Conservation (phyloP, 1,140 invertebrate genomes). For the Drosophila persimilis region DNA sequence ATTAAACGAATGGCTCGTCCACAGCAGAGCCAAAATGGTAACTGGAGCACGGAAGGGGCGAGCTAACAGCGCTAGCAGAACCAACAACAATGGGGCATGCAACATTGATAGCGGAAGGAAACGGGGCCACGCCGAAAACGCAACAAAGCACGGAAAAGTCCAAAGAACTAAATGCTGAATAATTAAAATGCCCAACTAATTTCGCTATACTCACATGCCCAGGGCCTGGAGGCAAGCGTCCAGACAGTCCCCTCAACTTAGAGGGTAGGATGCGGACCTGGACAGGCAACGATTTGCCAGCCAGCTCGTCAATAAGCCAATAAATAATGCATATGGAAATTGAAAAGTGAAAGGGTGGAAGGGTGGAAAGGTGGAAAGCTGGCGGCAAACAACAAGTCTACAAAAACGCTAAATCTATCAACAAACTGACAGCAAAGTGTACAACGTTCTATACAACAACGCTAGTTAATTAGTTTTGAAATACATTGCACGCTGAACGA, state of each 20-base stretch:
- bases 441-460: too few relatives aligned
- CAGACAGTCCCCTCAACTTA: background rate
- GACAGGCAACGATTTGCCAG: slow-evolving; percentile 3
- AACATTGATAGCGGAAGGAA: slow-evolving; percentile 63
- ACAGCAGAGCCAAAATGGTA: slow-evolving; percentile 46
- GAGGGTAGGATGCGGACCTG: background rate
- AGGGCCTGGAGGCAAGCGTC: background rate
- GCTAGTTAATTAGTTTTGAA: too few relatives aligned
- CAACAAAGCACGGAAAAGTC: slow-evolving; percentile 32
- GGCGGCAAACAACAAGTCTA: background rate
- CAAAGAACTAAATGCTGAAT: slow-evolving; percentile 49
- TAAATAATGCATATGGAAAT: slow-evolving; percentile 17
- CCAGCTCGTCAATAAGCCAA: background rate
- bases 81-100: slow-evolving; percentile 50
- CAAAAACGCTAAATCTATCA: too few relatives aligned
- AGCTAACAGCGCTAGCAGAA: slow-evolving; percentile 22
- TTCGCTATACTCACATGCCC: background rate
- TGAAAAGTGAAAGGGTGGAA: slow-evolving; percentile 46
- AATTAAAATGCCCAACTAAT: slow-evolving; percentile 53
- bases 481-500: too few relatives aligned
- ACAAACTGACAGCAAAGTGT: too few relatives aligned
- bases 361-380: slow-evolving; percentile 8
- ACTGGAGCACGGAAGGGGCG: slow-evolving; percentile 69
- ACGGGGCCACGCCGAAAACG: slow-evolving; percentile 47
- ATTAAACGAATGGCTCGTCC: slow-evolving; percentile 56